These are phyloP conservation scores for Macropodus opercularis DNA, from an alignment of 2,797 vertebrate species.

Conservation along the genomic window DNA sequence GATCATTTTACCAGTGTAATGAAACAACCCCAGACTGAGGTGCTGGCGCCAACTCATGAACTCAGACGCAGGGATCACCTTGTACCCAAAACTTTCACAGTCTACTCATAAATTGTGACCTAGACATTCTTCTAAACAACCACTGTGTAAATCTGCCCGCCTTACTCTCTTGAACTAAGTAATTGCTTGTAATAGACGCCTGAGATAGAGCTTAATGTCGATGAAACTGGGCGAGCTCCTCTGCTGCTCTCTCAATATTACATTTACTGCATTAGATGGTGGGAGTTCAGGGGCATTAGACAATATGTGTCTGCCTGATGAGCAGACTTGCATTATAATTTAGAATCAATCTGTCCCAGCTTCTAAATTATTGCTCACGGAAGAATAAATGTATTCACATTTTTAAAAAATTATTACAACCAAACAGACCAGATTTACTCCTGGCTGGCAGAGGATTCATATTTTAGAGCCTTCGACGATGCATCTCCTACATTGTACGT, in stretches of 20 bases:
- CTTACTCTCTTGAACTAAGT: too few relatives aligned
- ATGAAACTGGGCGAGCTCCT: slow-evolving; percentile 14
- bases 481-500: slow-evolving; percentile 34
- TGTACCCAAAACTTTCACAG: slow-evolving; percentile 40
- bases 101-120: slow-evolving; percentile 43
- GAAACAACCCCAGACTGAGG: slow-evolving; percentile 37
- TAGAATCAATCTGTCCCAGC: slow-evolving; percentile 30
- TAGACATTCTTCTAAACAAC: too few relatives aligned
- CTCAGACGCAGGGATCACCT: slow-evolving; percentile 48
- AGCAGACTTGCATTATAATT: slow-evolving; percentile 29
- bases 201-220: slow-evolving; percentile 15
- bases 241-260: slow-evolving; percentile 14
- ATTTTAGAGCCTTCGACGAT: slow-evolving; percentile 30
- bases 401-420: slow-evolving; percentile 14
- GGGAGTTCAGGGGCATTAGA: slow-evolving; percentile 44
- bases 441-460: slow-evolving; percentile 17
- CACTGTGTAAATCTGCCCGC: too few relatives aligned
- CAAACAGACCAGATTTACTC: slow-evolving; percentile 37
- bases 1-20: slow-evolving; percentile 34
- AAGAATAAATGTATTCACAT: slow-evolving; percentile 34
- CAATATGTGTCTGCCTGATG: slow-evolving; percentile 36
- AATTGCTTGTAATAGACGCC: too few relatives aligned
- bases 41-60: slow-evolving; percentile 39
- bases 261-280: slow-evolving; percentile 31
- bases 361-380: slow-evolving; percentile 39